Base-by-base conservation (phyloP, 2,888 invertebrate species). In the Thecophora atra region DNA sequence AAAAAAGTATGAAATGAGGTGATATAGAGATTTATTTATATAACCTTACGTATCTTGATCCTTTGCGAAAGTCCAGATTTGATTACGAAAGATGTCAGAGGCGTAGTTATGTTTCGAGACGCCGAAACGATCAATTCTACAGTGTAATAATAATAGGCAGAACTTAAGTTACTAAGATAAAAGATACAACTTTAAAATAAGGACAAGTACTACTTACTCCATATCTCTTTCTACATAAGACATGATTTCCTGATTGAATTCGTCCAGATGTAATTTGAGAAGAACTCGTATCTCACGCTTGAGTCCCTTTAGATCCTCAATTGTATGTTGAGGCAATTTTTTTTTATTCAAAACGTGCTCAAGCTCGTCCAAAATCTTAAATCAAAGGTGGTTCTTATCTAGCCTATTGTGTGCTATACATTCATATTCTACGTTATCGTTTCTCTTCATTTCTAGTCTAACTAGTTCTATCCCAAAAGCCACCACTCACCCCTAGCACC, bases 211-310 rank as follows among this genome's bases (percentile, higher is more conserved):
- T n/a, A n/a, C 84, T 77, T 74, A 87, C 86, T 83, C 83, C 87
- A 87, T 87, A 78, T 87, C 87, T 15, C 87, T 78, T 66, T 86
- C 85, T 51, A 87, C 83, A 66, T 87, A 85, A 3, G 86, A 86
- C 78, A 87, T 80, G 47, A 83, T 86, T 74, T 84, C 85, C 73
- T 84, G 83, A 17, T 85, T 84, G 67, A 86, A 87, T 76, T 86
- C 86, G 74, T 87, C 85, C 21, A 87, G 76, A 71, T 82, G 83
- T 62, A 85, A 81, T 3, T 80, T 78, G 0, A 87, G 78, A 66
- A 83, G 81, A 42, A 79, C 77, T 7, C 87, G 79, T 76, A 86
- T 83, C 75, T 86, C 84, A 0, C 80, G 81, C 75, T 87, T 87
- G 0, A 87, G 73, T 62, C 81, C 78, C 1, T 63, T 72, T 47